Evolutionary conservation across 2,888 invertebrate species (phyloP), one percentile per base, ranked within the genome.

Genomic region (Neria commutata): DNA sequence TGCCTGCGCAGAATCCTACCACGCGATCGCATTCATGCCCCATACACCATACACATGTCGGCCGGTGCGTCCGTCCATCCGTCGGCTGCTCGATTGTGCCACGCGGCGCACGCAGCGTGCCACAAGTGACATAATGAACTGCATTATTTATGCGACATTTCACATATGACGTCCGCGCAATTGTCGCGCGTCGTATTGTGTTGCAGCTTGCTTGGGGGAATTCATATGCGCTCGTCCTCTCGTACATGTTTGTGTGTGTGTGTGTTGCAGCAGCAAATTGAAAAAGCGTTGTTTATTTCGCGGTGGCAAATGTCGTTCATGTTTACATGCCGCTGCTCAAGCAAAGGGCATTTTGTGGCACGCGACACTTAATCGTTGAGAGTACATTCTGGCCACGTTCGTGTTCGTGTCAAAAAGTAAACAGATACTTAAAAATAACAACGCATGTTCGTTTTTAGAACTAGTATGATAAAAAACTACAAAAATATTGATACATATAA

Each of bases 111-210:
- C 48, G 58, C 58, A 53, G 26, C 50, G 46, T 70, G 71, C 69
- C 63, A 68, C 72, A 69, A 72, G 71, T 72, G 72, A 72, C 72
- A 72, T 72, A 72, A 72, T 72, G 72, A 72, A 72, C 72, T 72
- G 73, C 71, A 73, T 73, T 72, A 72, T 72, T 73, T 68, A 72
- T 73, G 71, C 71, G 71, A 56, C 71, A 69, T 14, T 37, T 37
- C 37, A n/a, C 37, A 37, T 37, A 8, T 37, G 37, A 37, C 37
- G 16, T 6, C 10, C 37, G 14, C 37, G 37, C 37, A n/a, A n/a
- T n/a, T n/a, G 10, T 37, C 37, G 37, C n/a, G n/a, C n/a, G 37
- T 37, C 29, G 37, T 37, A 37, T 37, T 37, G 37, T 37, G n/a
- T n/a, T 8, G 4, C 29, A n/a, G 37, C 37, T 4, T 11, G 37